Base-by-base conservation (phyloP, 2,888 invertebrate species). In the Hyppa rectilinea region DNA sequence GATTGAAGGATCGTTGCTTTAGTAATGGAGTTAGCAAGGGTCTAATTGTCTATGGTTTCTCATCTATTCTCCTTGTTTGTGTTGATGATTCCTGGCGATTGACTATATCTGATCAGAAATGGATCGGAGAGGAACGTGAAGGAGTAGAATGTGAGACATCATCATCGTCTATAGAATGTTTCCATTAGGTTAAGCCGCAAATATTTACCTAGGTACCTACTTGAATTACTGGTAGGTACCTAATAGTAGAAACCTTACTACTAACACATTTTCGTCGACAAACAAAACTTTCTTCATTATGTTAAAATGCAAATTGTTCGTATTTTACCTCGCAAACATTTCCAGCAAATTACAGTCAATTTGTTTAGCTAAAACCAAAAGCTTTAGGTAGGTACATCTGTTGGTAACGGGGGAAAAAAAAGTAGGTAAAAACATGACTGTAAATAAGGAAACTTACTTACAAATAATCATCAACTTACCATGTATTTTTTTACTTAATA, bases 301-400 rank as follows among this genome's bases (percentile, higher is more conserved):
- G 31, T 61, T 70, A 65, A 75, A 75, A 78, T 78, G 63, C 55
- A 76, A 76, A 76, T 69, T 75, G 47, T 58, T 53, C 55, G 17
- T 65, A 64, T 64, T 62, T 80, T 53, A 47, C 81, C 34, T 52
- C 20, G 31, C 59, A 40, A 52, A 52, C 58, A 78, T 26, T 47
- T 63, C 50, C 63, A 63, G 47, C 66, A 81, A 79, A 79, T 81
- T 78, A 64, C 62, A 63, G 31, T 23, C 65, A 71, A 78, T 81
- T 81, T 78, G 77, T 80, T 75, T 62, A 62, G 64, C 29, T 70
- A 80, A 62, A 34, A 70, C 55, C 43, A 49, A 70, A 68, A 61
- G 43, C 29, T 61, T 52, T n/a, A n/a, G n/a, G n/a, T n/a, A n/a
- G n/a, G 40, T 38, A 60, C 36, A 45, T 58, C 4, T 6, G 12